These are phyloP conservation scores for Lacerta viridis DNA, from an alignment of 2,797 vertebrate species.

Conservation along the genomic window DNA sequence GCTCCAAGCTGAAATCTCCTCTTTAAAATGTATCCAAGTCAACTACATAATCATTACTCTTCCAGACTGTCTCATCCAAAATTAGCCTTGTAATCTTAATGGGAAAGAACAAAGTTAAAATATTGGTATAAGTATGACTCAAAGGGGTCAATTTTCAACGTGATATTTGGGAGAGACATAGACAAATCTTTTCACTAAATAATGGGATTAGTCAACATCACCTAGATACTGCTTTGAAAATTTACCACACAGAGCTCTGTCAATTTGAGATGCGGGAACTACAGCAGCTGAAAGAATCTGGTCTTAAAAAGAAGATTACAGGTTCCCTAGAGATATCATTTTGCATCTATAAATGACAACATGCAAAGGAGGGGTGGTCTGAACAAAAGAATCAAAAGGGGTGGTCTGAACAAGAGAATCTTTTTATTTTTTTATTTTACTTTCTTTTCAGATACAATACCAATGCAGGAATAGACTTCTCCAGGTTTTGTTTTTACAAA, in stretches of 20 bases:
- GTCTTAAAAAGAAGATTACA: not conserved
- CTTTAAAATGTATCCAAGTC: not conserved
- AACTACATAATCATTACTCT: not conserved
- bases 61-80: not conserved
- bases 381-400: not conserved
- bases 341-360: accelerated
- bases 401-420: not conserved
- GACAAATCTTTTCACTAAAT: slow-evolving; percentile 7
- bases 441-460: not conserved
- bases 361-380: accelerated
- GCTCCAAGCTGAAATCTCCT: slow-evolving; percentile 23
- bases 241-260: not conserved
- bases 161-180: not conserved
- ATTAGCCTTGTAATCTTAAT: slow-evolving; percentile 28
- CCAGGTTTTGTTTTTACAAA: not conserved
- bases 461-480: not conserved
- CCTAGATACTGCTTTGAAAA: slow-evolving; percentile 15
- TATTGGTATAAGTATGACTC: not conserved
- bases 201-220: slow-evolving; percentile 9
- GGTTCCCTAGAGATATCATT: not conserved
- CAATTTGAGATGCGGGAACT: not conserved
- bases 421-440: not conserved
- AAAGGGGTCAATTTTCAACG: slow-evolving; percentile 10
- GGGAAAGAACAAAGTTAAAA: slow-evolving; percentile 1
- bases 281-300: not conserved